phyloP scores from a whole-genome alignment of 2,888 invertebrate genomes.

The Steinernema scapterisci region DNA sequence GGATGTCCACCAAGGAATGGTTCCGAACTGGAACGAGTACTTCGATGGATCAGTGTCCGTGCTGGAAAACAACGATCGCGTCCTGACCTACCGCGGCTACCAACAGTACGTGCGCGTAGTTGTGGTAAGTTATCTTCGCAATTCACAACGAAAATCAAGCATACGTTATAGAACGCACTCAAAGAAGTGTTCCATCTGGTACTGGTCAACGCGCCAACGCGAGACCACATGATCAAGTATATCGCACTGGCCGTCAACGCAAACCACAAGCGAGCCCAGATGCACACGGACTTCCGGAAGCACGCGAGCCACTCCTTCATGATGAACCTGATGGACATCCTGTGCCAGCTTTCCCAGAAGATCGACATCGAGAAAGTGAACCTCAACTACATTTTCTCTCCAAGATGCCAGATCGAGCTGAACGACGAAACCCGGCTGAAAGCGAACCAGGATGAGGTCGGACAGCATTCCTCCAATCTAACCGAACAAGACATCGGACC shows the following conservation, averaged over 20 bases:
- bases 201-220: constrained; percentile 80
- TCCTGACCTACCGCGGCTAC: constrained; percentile 68
- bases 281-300: constrained; percentile 85
- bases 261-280: constrained; percentile 86
- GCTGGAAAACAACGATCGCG: constrained; percentile 78
- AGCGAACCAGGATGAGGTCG: constrained; percentile 81
- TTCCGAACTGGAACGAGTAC: constrained; percentile 40
- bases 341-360: constrained; percentile 86
- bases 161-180: constrained; percentile 73
- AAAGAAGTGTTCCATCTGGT: constrained; percentile 84
- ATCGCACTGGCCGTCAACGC: constrained; percentile 78
- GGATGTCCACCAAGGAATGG: not conserved
- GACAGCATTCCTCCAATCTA: constrained; percentile 74
- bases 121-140: not conserved
- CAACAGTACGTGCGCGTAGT: constrained; percentile 34
- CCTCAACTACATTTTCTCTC: constrained; percentile 85
- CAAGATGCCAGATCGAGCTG: constrained; percentile 69
- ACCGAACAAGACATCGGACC: not conserved
- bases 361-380: constrained; percentile 77
- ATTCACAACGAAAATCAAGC: constrained; percentile 1
- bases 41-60: constrained; percentile 30
- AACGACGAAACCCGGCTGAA: constrained; percentile 78
- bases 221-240: constrained; percentile 81
- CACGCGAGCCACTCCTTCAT: constrained; percentile 93
- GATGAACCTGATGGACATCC: constrained; percentile 86